phyloP scores from a whole-genome alignment of 2,888 invertebrate genomes.

The Cephus sareptanus region DNA sequence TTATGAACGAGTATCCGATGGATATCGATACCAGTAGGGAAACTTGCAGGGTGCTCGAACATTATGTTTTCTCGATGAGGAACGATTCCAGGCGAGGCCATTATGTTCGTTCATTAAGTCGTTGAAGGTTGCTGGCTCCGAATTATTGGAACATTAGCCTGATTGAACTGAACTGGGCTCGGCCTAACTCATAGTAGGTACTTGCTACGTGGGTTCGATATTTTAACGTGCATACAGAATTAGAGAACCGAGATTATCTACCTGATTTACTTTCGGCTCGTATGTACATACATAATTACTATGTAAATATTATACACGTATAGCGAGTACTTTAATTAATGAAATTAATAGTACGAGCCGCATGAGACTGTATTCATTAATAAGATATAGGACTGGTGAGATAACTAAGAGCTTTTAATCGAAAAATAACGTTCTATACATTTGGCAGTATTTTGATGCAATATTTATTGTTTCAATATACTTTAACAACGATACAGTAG shows the following conservation, averaged over 20 bases:
- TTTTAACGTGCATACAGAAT: not conserved
- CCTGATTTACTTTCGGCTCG: not conserved
- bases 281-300: not conserved
- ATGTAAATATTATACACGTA: not conserved
- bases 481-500: slow-evolving; percentile 51
- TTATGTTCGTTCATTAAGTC: slow-evolving; percentile 54
- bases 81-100: slow-evolving; percentile 46
- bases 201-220: not conserved
- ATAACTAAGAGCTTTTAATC: not conserved
- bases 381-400: not conserved
- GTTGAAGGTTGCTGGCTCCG: slow-evolving; percentile 47
- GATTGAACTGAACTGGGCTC: slow-evolving; percentile 61
- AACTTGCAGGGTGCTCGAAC: not conserved
- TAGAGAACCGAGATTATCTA: not conserved
- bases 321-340: not conserved
- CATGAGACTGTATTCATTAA: not conserved
- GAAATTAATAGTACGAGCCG: not conserved
- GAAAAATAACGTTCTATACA: not conserved
- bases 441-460: slow-evolving; percentile 22
- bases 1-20: not conserved
- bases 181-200: slow-evolving; percentile 37
- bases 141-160: slow-evolving; percentile 65
- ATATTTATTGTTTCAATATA: slow-evolving; percentile 50
- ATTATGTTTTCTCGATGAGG: not conserved
- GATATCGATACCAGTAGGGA: not conserved